Base-by-base conservation (phyloP, 1,140 invertebrate species). In the Polypedilum pembai region DNA sequence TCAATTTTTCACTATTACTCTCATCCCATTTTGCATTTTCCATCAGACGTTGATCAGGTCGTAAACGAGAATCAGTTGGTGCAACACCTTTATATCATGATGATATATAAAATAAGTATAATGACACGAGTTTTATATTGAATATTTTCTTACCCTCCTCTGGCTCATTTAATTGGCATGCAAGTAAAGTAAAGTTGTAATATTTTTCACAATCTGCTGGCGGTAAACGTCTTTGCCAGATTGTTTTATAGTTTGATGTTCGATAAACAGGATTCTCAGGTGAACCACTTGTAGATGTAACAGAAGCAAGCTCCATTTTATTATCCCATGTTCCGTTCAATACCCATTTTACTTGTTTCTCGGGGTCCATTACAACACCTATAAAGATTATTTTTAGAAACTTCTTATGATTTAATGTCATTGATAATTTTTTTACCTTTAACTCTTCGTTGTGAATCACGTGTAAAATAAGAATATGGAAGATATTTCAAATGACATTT, bases 41-140 rank as follows among this genome's bases (percentile, higher is more conserved):
- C 97, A 99, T 99, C 66, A 98, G 87, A 72, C 96, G 88, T 84
- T 99, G 96, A 88, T 99, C 97, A 66, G 97, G 96, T 75, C 97
- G 87, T 20, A 87, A 82, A n/a, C 98, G 88, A 17, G 92, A 92
- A 86, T 99, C 98, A 0, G 98, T 99, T 15, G 97, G 96, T 40
- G 96, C 95, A 33, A 99, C 89, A 56, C 89, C 91, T 5, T 92
- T n/a, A 45, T 45, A 3, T 45, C 3, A 56, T 56, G n/a, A n/a
- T 1, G 10, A 56, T 56, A n/a, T 56, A n/a, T 56, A 12, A n/a
- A 4, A 56, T 56, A 15, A n/a, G 3, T 0, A 56, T 56, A n/a
- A 56, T 56, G 12, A 56, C n/a, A n/a, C 45, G 15, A 56, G n/a
- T n/a, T n/a, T 15, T n/a, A 45, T 45, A 56, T n/a, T 56, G 12